Conservation (phyloP, 1,140 invertebrate genomes). For the Danaus melanippus region DNA sequence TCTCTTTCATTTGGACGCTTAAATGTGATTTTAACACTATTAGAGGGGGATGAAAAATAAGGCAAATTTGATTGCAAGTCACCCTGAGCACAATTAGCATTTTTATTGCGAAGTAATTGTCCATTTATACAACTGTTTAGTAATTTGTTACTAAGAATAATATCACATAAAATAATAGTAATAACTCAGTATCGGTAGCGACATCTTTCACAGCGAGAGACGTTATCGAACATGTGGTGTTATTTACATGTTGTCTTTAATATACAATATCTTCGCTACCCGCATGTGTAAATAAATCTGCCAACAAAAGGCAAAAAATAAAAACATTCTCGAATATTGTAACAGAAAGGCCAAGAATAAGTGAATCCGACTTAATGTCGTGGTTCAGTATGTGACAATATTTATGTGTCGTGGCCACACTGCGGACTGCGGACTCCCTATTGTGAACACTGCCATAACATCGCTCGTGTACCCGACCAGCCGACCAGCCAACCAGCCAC, state of each 20-base stretch:
- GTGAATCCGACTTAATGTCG: constrained; percentile 19
- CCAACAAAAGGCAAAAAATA: constrained; percentile 14
- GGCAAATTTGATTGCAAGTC: constrained; percentile 27
- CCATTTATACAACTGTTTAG: constrained; percentile 1
- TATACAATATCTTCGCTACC: constrained; percentile 1
- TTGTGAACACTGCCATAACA: constrained; percentile 14
- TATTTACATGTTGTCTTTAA: constrained; percentile 6
- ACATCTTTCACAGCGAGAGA: neutral
- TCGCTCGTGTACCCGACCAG: constrained; percentile 7
- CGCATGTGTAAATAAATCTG: constrained; percentile 6
- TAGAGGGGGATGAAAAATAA: constrained; percentile 38
- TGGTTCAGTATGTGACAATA: constrained; percentile 18
- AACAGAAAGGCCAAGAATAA: constrained; percentile 17
- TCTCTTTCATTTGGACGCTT: constrained; percentile 22
- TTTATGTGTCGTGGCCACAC: constrained; percentile 15
- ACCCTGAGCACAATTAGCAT: constrained; percentile 7
- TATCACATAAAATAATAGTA: no score
- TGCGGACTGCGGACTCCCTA: constrained; percentile 10
- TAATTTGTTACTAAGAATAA: no score
- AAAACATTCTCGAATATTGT: constrained; percentile 13
- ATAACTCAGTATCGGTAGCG: no score
- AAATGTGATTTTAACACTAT: constrained; percentile 45
- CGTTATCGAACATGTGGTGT: neutral
- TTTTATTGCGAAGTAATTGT: constrained; percentile 8
- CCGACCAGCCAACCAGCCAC: neutral